A percentile compares a stretch with the other conserved stretches of the same genome.
phyloP scores from a whole-genome alignment of 2,113 vertebrate species.

The Notarius quadriscutis region DNA sequence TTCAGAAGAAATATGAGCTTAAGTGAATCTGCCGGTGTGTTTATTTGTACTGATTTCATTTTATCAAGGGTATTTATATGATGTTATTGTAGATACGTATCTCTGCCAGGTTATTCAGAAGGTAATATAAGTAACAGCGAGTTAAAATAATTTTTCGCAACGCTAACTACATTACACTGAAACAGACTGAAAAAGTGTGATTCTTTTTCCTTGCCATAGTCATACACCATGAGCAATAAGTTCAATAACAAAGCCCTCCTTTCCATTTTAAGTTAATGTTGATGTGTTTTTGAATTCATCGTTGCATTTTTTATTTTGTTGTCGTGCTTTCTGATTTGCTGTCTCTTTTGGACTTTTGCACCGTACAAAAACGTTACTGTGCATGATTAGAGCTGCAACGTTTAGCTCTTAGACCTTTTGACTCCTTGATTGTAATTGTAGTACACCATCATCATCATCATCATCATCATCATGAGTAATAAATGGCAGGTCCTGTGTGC shows the following conservation, averaged over 20 bases:
- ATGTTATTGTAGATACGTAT: neutral
- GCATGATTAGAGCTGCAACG: neutral
- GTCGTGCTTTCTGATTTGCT: neutral
- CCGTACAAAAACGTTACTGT: neutral
- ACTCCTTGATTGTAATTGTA: conserved; percentile 16
- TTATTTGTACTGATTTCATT: neutral
- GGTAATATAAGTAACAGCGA: too few relatives aligned
- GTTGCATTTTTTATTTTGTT: neutral
- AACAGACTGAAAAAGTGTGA: neutral
- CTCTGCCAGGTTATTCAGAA: too few relatives aligned
- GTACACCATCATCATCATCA: conserved; percentile 20
- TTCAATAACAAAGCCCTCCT: neutral
- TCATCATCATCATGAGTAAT: conserved; percentile 9
- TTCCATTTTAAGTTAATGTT: neutral
- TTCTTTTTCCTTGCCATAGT: neutral
- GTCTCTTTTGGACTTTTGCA: neutral
- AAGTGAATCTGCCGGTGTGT: neutral
- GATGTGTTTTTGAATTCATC: neutral
- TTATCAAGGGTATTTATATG: neutral
- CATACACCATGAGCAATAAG: neutral
- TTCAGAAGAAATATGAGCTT: neutral
- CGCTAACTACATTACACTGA: neutral
- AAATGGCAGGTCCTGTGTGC: neutral
- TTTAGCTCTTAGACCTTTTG: neutral
- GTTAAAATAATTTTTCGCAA: too few relatives aligned